Base-by-base conservation (phyloP, 2,888 invertebrate species). In the Ophion ventricosus region DNA sequence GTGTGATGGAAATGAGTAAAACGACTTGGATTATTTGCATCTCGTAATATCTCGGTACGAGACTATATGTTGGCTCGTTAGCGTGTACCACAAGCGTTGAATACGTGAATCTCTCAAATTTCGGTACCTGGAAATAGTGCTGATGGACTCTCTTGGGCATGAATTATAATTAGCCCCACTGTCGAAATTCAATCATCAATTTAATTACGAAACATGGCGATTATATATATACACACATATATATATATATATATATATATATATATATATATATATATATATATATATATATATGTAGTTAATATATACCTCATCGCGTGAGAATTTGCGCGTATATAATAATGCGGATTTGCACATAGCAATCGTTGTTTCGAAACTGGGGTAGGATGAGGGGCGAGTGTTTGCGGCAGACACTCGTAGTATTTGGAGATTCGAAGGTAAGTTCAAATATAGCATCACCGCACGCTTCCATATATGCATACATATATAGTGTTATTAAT, bases 141-240 rank as follows among this genome's bases (percentile, higher is more conserved):
- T 10, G 40, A 61, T 78, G 59, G 40, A 43, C 23, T 57, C 56
- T 74, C 56, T n/a, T 43, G 56, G 43, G 49, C 43, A 29, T 56
- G 61, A 63, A 43, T 72, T 61, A 54, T 83, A 79, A 79, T 83
- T 83, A 70, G 49, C 64, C 23, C 74, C 43, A 49, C 69, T 26
- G 57, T 56, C 75, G 80, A 83, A 67, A 83, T 80, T 83, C 80
- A 43, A 70, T 75, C 78, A 57, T 40, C 35, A 63, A 82, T 83
- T 76, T 72, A 70, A 79, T 83, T 72, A 75, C 66, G 25, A 40
- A 70, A 49, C 43, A 23, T 14, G 5, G 29, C 23, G 56, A 4
- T 63, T 69, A 57, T 54, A 64, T 54, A 25, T 17, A 49, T 43
- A 49, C n/a, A n/a, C n/a, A n/a, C n/a, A n/a, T n/a, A n/a, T n/a